Evolutionary conservation across 1,140 invertebrate genomes (phyloP), one percentile per base, ranked within the genome.

Genomic region (Augochlora pura): DNA sequence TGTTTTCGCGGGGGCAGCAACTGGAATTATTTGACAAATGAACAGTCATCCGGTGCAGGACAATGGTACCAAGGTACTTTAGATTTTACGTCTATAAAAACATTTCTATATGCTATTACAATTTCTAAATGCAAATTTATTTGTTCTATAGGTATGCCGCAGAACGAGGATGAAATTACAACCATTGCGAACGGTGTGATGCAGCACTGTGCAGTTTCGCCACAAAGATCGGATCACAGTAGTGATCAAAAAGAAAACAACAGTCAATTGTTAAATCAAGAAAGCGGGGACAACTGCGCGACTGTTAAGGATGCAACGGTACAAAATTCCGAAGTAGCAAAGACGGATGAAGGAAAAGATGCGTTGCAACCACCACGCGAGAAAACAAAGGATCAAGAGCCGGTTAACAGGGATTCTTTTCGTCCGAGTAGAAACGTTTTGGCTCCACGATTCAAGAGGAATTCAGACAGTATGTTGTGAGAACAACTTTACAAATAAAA

Each of bases 371-470:
- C 54, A 2, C 7, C 39, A 21, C 59, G 39, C 42, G 32, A 82
- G 18, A 81, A 81, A 72, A 23, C 57, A 60, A 74, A 72, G 42
- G 72, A 75, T 9, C 62, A 78, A 32, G 59, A 27, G 5, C 42
- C 25, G 69, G 12, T 64, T 21, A 86, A 80, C 71, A 87, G 75
- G 25, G 83, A 87, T 4, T 21, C 42, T 14, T 63, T 63, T 27
- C 60, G 76, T 25, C 72, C 76, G 54, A 86, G 27, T 32, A 81
- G 76, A 27, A 90, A 87, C 27, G 68, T 80, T 14, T 46, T 83
- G 12, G 76, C 81, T n/a, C 77, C 88, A 14, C 81, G 88, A 63
- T 89, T 88, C 70, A 90, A 89, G 25, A 88, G 80, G 75, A 87
- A 83, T 79, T 46, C 73, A n/a, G 88, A 85, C 4, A 77, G 88